Conservation (phyloP, 2,888 invertebrate genomes). For the Lepidonotus clava region DNA sequence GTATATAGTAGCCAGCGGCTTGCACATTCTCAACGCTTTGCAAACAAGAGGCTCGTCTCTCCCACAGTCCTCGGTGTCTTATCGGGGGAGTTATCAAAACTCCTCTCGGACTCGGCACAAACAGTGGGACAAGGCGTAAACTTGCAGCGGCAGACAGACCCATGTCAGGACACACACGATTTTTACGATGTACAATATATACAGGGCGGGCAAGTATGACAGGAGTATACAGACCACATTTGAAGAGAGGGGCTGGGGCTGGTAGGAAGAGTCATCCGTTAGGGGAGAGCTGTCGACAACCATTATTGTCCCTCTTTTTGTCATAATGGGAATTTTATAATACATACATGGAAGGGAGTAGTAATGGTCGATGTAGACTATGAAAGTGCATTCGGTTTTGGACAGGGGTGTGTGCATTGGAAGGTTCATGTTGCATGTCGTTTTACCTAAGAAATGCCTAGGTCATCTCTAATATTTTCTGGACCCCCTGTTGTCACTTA, state of each 20-base stretch:
- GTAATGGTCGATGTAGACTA: no score
- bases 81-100: neutral
- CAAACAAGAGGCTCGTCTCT: no score
- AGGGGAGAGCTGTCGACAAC: neutral
- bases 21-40: neutral
- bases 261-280: neutral
- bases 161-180: conserved; percentile 15
- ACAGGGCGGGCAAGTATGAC: neutral
- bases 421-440: no score
- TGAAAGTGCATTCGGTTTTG: no score
- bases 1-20: neutral
- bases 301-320: no score
- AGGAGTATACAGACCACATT: neutral
- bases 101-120: neutral
- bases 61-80: neutral
- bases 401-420: no score
- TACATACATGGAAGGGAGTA: no score
- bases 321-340: no score
- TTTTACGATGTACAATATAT: conserved; percentile 28
- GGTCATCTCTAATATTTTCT: no score
- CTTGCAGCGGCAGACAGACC: neutral
- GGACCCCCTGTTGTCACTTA: no score
- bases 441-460: no score
- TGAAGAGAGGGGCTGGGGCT: neutral
- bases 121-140: neutral